Conservation (phyloP, 1,140 invertebrate genomes). For the Manduca sexta region DNA sequence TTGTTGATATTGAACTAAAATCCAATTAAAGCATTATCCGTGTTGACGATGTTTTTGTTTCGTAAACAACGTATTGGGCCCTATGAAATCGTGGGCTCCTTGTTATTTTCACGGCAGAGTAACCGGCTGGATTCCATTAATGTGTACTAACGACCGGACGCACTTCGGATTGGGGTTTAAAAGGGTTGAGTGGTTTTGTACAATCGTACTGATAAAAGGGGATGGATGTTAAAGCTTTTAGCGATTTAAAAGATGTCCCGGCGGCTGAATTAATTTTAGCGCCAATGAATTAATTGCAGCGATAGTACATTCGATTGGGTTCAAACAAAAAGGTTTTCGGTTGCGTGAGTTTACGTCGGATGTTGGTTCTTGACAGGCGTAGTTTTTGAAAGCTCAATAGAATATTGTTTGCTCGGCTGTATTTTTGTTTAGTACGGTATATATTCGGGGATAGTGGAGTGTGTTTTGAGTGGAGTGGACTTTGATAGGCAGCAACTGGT, state of each 20-base stretch:
- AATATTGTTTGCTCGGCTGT: too few species aligned
- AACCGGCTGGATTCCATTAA: constrained; percentile 66
- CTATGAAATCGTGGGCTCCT: constrained; percentile 47
- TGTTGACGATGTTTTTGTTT: constrained; percentile 37
- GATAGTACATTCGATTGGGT: background rate
- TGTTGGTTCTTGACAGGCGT: too few species aligned
- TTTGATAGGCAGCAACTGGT: too few species aligned
- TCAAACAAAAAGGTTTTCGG: too few species aligned
- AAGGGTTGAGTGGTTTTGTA: constrained; percentile 72
- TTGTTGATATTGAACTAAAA: too few species aligned
- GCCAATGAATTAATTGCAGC: constrained; percentile 36
- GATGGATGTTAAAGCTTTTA: constrained; percentile 65
- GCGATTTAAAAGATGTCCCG: constrained; percentile 65
- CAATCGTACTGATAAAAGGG: constrained; percentile 70
- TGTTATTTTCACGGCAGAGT: constrained; percentile 66
- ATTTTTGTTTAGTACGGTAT: too few species aligned
- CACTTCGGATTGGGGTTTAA: constrained; percentile 69
- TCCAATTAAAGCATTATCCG: too few species aligned
- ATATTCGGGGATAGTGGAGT: too few species aligned
- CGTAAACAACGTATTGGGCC: constrained; percentile 36
- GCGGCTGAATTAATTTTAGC: constrained; percentile 50
- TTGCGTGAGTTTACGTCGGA: too few species aligned
- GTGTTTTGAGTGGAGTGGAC: too few species aligned
- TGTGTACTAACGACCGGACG: constrained; percentile 70
- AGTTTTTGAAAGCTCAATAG: too few species aligned